Base-by-base conservation (phyloP, 92 coral and sea anemone genomes). In the Palythoa heliodiscus region DNA sequence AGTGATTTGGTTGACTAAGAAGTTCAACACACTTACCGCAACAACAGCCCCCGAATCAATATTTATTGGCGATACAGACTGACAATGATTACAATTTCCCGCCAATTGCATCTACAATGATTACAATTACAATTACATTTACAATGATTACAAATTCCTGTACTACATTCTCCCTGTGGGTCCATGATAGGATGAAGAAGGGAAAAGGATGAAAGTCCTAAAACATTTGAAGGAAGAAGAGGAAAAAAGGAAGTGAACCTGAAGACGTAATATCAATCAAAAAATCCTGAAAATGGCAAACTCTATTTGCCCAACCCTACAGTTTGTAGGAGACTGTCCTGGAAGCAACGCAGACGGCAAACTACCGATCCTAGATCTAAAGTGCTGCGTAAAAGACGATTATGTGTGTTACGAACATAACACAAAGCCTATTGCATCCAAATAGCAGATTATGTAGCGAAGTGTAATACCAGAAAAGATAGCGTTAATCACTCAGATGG, bases 81-180 rank as follows among this genome's bases (percentile, higher is more conserved):
- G 50, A 25, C 52, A 19, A 79, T 63, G 84, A 58, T 13, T 79
- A 79, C 84, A 79, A 79, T 71, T 79, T 55, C 52, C 39, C n/a
- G n/a, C n/a, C n/a, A n/a, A n/a, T n/a, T n/a, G n/a, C n/a, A n/a
- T n/a, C n/a, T n/a, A n/a, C n/a, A n/a, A n/a, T n/a, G n/a, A n/a
- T n/a, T n/a, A n/a, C n/a, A n/a, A n/a, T n/a, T n/a, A n/a, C n/a
- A n/a, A n/a, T n/a, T n/a, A n/a, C n/a, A n/a, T n/a, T n/a, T n/a
- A n/a, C 24, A 19, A 79, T 63, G 84, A 58, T 13, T 79, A 79
- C 84, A 79, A 79, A 40, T 79, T 55, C 52, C 39, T 79, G 43
- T 60, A 53, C 72, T 58, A 60, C 52, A 60, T 58, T 14, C 77
- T 78, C 5, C 39, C 84, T 10, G 3, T 19, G 16, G 84, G 84